Evolutionary conservation across 2,113 vertebrate genomes (phyloP), one percentile per base, ranked within the genome.

Genomic region (Paraplagusia blochii): DNA sequence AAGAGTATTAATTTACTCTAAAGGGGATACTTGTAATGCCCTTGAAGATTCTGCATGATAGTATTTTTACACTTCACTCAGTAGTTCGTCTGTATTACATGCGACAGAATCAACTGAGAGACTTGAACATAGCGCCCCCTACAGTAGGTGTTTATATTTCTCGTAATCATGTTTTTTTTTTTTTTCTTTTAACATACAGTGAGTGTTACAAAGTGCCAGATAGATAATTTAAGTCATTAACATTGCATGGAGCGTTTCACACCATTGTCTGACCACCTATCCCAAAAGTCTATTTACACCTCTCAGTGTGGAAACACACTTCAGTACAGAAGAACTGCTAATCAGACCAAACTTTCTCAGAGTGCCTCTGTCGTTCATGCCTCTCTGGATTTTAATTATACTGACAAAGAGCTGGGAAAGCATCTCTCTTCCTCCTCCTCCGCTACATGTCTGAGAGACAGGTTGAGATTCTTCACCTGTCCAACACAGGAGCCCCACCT

Each of bases 381-480:
- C 82, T 83, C 69, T 83, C 58, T 77, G 74, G 74, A 82, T 85
- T 86, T 87, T 88, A 89, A 87, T 88, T 86, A 89, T 77, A 73
- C 66, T 76, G 82, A 87, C 76, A 58, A 80, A 76, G 81, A 76
- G 70, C 70, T 63, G n/a, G 50, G 65, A 76, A 80, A 73, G 71
- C 76, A 78, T 81, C 83, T 57, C 77, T 48, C 74, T 67, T 45
- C 45, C 46, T 11, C 53, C 49, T 36, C 15, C 15, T 15, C 16
- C 66, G 65, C 79, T 69, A 52, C 55, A 53, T 64, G 81, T 79
- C 81, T 88, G 88, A 88, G 88, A 89, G 88, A 78, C 79, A 80
- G 82, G 85, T 86, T 87, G 81, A 87, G 84, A 89, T 87, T 88
- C 85, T 84, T 91, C 89, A 90, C 90, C 89, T 91, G 90, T 90